Percentiles rank a stretch among this genome's conserved stretches.
Conservation (phyloP, 2,113 vertebrate genomes). For the Pholis gunnellus region DNA sequence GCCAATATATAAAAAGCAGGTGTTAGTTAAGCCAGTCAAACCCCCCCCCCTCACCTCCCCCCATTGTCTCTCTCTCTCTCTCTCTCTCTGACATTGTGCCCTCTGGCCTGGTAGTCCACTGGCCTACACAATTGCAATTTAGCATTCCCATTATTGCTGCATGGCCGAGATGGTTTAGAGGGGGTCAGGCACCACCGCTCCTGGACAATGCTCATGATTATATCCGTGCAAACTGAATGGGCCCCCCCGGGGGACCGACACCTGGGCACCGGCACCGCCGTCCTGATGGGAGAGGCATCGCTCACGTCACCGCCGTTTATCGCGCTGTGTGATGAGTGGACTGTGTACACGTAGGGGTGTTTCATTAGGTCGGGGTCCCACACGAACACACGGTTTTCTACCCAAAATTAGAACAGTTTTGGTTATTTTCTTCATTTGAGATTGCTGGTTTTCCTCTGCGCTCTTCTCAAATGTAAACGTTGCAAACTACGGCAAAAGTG, state of each 20-base stretch:
- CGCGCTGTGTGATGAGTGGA: background rate
- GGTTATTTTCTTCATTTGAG: background rate
- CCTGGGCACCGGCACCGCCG: slow-evolving; percentile 42
- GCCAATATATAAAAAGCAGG: slow-evolving; percentile 59
- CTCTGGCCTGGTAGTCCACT: slow-evolving; percentile 66
- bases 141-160: slow-evolving; percentile 73
- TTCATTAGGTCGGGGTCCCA: background rate
- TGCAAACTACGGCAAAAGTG: background rate
- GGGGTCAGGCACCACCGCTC: slow-evolving; percentile 70
- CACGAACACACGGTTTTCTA: background rate
- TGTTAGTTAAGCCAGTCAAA: slow-evolving; percentile 61
- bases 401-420: too few relatives aligned
- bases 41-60: slow-evolving; percentile 6
- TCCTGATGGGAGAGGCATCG: slow-evolving; percentile 17
- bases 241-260: slow-evolving; percentile 26
- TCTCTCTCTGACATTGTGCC: slow-evolving; percentile 53
- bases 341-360: background rate
- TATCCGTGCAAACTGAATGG: slow-evolving; percentile 50
- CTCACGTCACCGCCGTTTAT: slow-evolving; percentile 15
- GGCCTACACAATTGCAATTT: slow-evolving; percentile 71
- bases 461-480: background rate
- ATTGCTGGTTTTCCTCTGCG: background rate
- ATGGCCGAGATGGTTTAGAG: slow-evolving; percentile 62
- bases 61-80: slow-evolving; percentile 54
- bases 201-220: slow-evolving; percentile 72